Evolutionary conservation across 2,113 vertebrate genomes (phyloP), one percentile per base, ranked within the genome.

Genomic region (Amphiprion percula): DNA sequence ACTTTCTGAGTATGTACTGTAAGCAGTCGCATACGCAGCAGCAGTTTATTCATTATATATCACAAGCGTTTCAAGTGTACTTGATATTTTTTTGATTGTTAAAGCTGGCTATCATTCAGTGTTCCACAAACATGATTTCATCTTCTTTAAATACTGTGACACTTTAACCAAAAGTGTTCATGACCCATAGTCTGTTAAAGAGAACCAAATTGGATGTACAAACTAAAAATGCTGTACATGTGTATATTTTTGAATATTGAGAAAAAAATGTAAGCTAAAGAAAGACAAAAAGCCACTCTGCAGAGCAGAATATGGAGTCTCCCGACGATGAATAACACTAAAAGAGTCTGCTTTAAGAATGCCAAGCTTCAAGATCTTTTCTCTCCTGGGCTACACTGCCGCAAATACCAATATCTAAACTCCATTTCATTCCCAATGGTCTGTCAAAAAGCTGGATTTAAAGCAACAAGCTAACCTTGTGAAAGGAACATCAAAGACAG

Each of bases 241-340:
- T 88, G 76, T 86, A 84, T 84, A 83, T 91, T 91, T 90, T 62
- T 80, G 73, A 87, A 71, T 61, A 67, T 15, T 58, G 17, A 64
- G 46, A 60, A 74, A 49, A 33, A 69, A 37, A 10, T 37, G 4
- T 58, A 12, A 53, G 33, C 11, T 79, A 50, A 82, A 84, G 44
- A 82, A 50, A 79, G 23, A 84, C 53, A 55, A 79, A 78, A 80
- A 71, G 68, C 86, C 89, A 87, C 91, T 93, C 83, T 94, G 92
- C 93, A 94, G 94, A 95, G 94, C 92, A 93, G 93, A 95, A 95
- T 91, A 82, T 90, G 60, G 67, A 89, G 77, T 91, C 79, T 64
- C 46, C 44, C 14, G 3, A 81, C 76, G 56, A 83, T 75, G 19
- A 81, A 79, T 64, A 68, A 83, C 64, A 83, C 68, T 78, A 68